Percentiles rank a stretch among this genome's conserved stretches.
These are phyloP conservation scores for Heliconius ismenius DNA, from an alignment of 2,888 invertebrate species.

Conservation along the genomic window DNA sequence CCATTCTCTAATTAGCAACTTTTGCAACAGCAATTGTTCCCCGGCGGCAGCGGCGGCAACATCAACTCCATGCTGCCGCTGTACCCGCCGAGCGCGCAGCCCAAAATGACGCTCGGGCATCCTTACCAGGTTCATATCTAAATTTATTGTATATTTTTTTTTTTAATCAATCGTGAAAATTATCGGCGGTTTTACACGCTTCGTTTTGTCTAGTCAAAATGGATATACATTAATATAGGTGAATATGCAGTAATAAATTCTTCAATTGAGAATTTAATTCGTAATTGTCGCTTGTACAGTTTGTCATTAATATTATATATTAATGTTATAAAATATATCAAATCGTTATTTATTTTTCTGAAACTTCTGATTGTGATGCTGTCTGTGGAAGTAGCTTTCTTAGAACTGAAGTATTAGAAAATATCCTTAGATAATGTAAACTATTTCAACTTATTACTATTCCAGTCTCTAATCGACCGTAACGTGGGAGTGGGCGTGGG, in stretches of 20 bases:
- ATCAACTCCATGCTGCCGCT: conserved; percentile 75
- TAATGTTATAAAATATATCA: too few relatives aligned
- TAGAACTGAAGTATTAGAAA: neutral
- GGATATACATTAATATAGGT: neutral
- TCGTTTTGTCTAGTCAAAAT: neutral
- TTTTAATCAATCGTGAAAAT: neutral
- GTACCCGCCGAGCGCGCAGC: conserved; percentile 73
- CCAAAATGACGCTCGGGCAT: conserved; percentile 73
- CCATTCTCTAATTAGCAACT: conserved; percentile 15
- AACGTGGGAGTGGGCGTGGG: conserved; percentile 54
- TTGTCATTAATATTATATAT: too few relatives aligned
- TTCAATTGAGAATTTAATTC: neutral
- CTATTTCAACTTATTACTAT: neutral
- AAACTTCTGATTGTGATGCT: too few relatives aligned
- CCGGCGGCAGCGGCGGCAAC: conserved; percentile 62
- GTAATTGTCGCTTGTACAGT: neutral
- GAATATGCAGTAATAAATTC: neutral
- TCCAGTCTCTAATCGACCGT: conserved; percentile 71
- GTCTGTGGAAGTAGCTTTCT: too few relatives aligned
- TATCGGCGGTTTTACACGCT: neutral
- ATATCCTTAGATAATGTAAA: neutral
- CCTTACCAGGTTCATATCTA: conserved; percentile 66
- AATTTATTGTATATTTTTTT: neutral
- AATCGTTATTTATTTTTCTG: too few relatives aligned
- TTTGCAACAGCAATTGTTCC: conserved; percentile 57